Conservation (phyloP, 2,797 vertebrate genomes). For the Schizopygopsis pylzovi region DNA sequence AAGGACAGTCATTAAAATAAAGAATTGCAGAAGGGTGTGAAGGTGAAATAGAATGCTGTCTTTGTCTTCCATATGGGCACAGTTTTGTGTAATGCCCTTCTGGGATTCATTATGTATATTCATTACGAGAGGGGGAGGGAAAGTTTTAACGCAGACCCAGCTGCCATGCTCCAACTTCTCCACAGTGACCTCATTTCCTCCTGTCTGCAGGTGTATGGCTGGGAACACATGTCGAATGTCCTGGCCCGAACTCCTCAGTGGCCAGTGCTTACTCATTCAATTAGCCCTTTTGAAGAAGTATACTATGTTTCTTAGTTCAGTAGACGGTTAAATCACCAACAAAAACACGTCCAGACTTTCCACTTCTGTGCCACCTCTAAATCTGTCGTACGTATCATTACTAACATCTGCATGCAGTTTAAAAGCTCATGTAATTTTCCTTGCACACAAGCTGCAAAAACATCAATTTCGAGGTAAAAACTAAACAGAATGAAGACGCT, state of each 20-base stretch:
- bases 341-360: slow-evolving; percentile 35
- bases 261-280: slow-evolving; percentile 53
- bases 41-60: slow-evolving; percentile 77
- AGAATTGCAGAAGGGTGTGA: slow-evolving; percentile 66
- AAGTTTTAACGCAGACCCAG: slow-evolving; percentile 77
- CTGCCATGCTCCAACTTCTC: slow-evolving; percentile 76
- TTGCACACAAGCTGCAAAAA: slow-evolving; percentile 27
- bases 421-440: slow-evolving; percentile 25
- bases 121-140: slow-evolving; percentile 71
- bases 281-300: slow-evolving; percentile 60
- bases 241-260: slow-evolving; percentile 42
- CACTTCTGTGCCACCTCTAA: slow-evolving; percentile 13
- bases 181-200: slow-evolving; percentile 78
- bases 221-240: slow-evolving; percentile 45
- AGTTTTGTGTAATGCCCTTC: slow-evolving; percentile 70
- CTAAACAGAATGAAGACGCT: not conserved
- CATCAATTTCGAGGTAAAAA: slow-evolving; percentile 4
- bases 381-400: slow-evolving; percentile 11
- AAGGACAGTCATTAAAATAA: slow-evolving; percentile 68
- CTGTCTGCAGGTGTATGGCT: slow-evolving; percentile 56
- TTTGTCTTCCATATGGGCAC: slow-evolving; percentile 79
- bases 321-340: slow-evolving; percentile 45
- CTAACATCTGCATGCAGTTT: not conserved
- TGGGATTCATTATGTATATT: slow-evolving; percentile 80
- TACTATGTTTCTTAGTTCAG: slow-evolving; percentile 47